Evolutionary conservation across 2,113 vertebrate genomes (phyloP).

Genomic region (Sylvia atricapilla): DNA sequence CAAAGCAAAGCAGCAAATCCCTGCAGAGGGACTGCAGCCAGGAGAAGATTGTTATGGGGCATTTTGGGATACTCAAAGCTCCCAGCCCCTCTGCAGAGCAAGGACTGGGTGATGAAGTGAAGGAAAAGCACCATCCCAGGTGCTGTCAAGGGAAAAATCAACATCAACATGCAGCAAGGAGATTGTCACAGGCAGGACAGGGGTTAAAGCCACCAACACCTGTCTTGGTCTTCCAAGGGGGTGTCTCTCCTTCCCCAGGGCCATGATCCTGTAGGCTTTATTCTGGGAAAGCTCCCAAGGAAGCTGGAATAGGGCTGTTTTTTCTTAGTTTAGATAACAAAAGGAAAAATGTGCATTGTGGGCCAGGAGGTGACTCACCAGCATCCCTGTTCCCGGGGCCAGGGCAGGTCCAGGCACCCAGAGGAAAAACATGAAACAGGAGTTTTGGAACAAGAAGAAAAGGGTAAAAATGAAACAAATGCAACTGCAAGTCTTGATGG

Average conservation of each 20-base stretch:
- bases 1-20: background rate
- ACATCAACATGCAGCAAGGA: background rate
- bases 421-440: background rate
- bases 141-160: background rate
- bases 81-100: background rate
- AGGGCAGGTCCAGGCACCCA: background rate
- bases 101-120: background rate
- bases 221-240: background rate
- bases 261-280: background rate
- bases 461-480: background rate
- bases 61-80: background rate
- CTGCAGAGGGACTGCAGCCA: background rate
- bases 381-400: background rate
- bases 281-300: background rate
- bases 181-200: background rate
- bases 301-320: background rate
- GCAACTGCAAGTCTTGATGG: background rate
- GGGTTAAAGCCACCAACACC: background rate
- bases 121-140: background rate
- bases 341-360: background rate
- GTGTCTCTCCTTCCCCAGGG: background rate
- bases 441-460: background rate
- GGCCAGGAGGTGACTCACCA: slow-evolving; percentile 60
- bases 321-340: slow-evolving; percentile 13
- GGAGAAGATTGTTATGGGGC: too few species aligned